phyloP scores from a whole-genome alignment of 2,888 invertebrate species.

The Sussaba pulchella region DNA sequence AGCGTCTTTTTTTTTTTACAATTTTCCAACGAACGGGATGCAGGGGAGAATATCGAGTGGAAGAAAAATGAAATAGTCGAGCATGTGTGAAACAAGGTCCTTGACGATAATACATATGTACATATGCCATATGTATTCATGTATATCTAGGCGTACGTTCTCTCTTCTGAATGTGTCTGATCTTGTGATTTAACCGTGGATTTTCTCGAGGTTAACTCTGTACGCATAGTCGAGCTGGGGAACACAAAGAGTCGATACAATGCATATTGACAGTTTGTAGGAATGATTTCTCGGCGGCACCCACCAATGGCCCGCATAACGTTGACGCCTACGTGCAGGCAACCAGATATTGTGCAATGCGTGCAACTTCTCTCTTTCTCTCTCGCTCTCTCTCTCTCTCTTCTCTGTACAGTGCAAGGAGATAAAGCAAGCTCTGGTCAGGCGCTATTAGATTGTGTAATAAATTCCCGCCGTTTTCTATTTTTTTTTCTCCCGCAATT shows the following conservation, averaged over 20 bases:
- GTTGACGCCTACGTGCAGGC: conserved; percentile 43
- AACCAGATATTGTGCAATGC: conserved; percentile 52
- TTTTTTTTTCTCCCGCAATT: too few species aligned
- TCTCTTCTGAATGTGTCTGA: neutral
- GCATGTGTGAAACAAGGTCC: conserved; percentile 35
- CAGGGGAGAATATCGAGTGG: too few species aligned
- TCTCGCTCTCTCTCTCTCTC: conserved; percentile 4
- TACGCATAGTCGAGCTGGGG: neutral
- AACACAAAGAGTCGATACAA: conserved; percentile 50
- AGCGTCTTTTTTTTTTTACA: too few species aligned
- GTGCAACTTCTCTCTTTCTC: too few species aligned
- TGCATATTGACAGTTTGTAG: conserved; percentile 3
- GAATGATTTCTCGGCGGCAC: neutral
- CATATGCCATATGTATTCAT: conserved; percentile 12
- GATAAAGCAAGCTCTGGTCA: neutral
- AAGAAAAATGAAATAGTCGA: conserved; percentile 25
- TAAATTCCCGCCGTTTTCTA: too few species aligned
- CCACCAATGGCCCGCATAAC: conserved; percentile 39
- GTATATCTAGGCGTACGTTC: neutral
- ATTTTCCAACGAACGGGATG: too few species aligned
- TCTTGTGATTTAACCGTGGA: neutral
- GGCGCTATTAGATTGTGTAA: too few species aligned
- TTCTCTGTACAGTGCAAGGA: too few species aligned
- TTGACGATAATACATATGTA: conserved; percentile 28
- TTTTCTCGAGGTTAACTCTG: conserved; percentile 29